Evolutionary conservation across 2,113 vertebrate genomes (phyloP).

Genomic region (Mustelus asterias): DNA sequence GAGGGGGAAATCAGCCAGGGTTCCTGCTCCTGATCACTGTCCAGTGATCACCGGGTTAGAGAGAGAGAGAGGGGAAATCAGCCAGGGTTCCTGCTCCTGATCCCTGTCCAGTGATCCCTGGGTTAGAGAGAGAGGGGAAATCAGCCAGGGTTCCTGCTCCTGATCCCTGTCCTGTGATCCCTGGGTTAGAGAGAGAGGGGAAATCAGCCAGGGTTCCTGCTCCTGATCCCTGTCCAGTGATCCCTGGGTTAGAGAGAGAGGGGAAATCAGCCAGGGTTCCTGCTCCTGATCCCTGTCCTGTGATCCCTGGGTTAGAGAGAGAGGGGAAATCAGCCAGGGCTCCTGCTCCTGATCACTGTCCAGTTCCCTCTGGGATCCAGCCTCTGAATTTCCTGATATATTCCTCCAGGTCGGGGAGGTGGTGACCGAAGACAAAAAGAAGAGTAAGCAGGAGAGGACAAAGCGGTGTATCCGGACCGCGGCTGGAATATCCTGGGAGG

Average conservation of each 20-base stretch:
- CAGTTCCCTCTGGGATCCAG: too few species aligned
- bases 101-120: too few species aligned
- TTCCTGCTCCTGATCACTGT: too few species aligned
- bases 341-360: background rate
- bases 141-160: too few species aligned
- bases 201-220: too few species aligned
- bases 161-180: too few species aligned
- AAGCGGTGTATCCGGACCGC: slow-evolving; percentile 83
- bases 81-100: too few species aligned
- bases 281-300: background rate
- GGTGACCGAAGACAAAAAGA: slow-evolving; percentile 74
- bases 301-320: background rate
- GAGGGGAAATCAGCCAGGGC: background rate
- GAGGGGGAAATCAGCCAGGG: too few species aligned
- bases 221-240: background rate
- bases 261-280: background rate
- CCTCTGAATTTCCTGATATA: background rate
- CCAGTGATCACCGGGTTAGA: too few species aligned
- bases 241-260: background rate
- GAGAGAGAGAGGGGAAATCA: too few species aligned
- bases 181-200: too few species aligned
- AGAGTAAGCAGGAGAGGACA: slow-evolving; percentile 66
- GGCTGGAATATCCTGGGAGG: slow-evolving; percentile 78
- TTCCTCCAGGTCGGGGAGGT: slow-evolving; percentile 58
- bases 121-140: too few species aligned